Base-by-base conservation (phyloP, 1,140 invertebrate species). In the Bombus cullumanus region DNA sequence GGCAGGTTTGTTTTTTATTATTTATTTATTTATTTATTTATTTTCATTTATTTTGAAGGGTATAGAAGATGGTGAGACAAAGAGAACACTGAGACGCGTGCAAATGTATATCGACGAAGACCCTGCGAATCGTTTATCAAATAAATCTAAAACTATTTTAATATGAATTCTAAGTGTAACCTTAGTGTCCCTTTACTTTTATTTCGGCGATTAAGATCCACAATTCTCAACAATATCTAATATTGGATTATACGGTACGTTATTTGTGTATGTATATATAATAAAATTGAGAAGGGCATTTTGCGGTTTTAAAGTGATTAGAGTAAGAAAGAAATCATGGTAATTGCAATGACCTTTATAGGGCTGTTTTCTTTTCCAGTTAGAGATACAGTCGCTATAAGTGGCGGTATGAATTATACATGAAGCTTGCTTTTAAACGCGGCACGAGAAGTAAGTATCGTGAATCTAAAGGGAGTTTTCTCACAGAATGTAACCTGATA, bases 341-440 rank as follows among this genome's bases (percentile, higher is more conserved):
- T 73, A 43, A 43, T 43, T 41, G 22, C 9, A 73, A 47, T 31
- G 72, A 13, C 18, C 41, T 37, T 73, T 37, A n/a, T 31, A 72
- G 47, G 12, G 59, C 28, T 22, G 72, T 31, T 73, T 73, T n/a
- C 37, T 47, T 31, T 73, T 47, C 31, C 15, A 31, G 72, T 73
- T 13, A 22, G 41, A n/a, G 72, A 73, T 47, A 47, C n/a, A 9
- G 41, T 28, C 1, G 13, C 39, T n/a, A 37, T 39, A 71, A 71
- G 25, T 71, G 31, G 13, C 71, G 28, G 71, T 28, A 73, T 73
- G 71, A 73, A 73, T 73, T 39, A 73, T 41, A 73, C 71, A 73
- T 73, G 39, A 73, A 41, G 37, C 28, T 53, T 41, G 71, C 28
- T 71, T 71, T 71, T 39, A 37, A 71, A 39, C 25, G 47, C 12